Percentiles rank a stretch among this genome's conserved stretches.
Evolutionary conservation across 1,140 invertebrate genomes (phyloP).

Genomic region (Macrotrachela quadricornifera): DNA sequence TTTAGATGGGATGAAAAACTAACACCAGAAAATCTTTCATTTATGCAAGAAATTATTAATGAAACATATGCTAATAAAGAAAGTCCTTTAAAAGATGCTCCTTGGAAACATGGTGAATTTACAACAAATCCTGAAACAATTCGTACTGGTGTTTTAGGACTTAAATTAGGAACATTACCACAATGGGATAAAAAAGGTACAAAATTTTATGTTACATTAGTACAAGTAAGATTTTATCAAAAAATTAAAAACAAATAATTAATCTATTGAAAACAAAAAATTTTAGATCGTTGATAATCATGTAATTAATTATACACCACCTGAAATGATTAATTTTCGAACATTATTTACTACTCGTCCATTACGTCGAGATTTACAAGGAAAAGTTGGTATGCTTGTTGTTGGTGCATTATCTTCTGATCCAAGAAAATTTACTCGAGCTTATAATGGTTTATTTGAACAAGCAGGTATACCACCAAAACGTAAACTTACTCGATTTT

Average conservation of each 20-base stretch:
- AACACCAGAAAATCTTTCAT: slow-evolving; percentile 54
- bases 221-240: slow-evolving; percentile 43
- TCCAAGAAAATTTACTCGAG: slow-evolving; percentile 60
- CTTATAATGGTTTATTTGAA: slow-evolving; percentile 65
- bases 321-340: slow-evolving; percentile 42
- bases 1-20: slow-evolving; percentile 38
- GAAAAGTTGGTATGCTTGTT: slow-evolving; percentile 45
- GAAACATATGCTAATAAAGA: slow-evolving; percentile 35
- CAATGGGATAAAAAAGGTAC: slow-evolving; percentile 70
- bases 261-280: slow-evolving; percentile 10
- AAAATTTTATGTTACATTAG: slow-evolving; percentile 50
- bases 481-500: slow-evolving; percentile 54
- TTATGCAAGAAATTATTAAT: slow-evolving; percentile 52
- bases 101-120: slow-evolving; percentile 40
- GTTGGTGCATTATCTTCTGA: slow-evolving; percentile 71
- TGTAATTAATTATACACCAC: slow-evolving; percentile 69
- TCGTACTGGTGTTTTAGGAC: slow-evolving; percentile 62
- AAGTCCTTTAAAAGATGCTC: slow-evolving; percentile 38
- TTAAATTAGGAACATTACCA: slow-evolving; percentile 76
- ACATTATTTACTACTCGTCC: slow-evolving; percentile 26
- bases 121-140: slow-evolving; percentile 20
- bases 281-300: slow-evolving; percentile 73
- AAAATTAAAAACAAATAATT: slow-evolving; percentile 2
- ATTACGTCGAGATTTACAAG: slow-evolving; percentile 10
- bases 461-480: slow-evolving; percentile 71